phyloP scores from a whole-genome alignment of 1,140 invertebrate genomes.

The Drosophila pseudoobscura region DNA sequence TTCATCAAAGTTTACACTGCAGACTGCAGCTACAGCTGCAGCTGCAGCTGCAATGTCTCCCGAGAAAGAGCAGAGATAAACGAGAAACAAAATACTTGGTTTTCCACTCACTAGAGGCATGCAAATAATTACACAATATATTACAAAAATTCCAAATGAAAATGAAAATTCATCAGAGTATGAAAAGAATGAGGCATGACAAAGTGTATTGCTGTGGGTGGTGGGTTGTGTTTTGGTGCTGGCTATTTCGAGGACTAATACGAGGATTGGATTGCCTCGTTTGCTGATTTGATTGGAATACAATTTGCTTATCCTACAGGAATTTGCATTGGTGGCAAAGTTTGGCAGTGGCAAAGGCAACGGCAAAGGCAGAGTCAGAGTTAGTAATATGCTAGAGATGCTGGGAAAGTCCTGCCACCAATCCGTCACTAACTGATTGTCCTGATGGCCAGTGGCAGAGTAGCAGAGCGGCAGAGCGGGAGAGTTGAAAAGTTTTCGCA shows the following conservation, averaged over 20 bases:
- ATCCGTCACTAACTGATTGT: conserved; percentile 13
- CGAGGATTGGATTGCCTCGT: conserved; percentile 12
- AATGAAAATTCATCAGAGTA: conserved; percentile 15
- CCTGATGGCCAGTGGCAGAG: conserved; percentile 2
- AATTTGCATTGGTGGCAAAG: conserved; percentile 24
- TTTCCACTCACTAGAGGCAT: neutral
- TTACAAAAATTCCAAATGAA: conserved; percentile 35
- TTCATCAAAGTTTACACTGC: conserved; percentile 35
- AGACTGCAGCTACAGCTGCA: neutral
- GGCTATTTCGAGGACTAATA: conserved; percentile 8
- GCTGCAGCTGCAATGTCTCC: neutral
- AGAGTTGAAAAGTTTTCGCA: conserved; percentile 31
- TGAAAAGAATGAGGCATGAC: conserved; percentile 19
- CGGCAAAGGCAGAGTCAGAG: neutral
- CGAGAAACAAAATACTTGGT: too few species aligned
- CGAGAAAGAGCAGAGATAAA: conserved; percentile 4
- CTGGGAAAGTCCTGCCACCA: neutral
- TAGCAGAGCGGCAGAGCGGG: conserved; percentile 4
- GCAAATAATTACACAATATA: conserved; percentile 13
- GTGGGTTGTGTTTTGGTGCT: conserved; percentile 7
- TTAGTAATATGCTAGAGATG: conserved; percentile 16
- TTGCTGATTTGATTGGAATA: conserved; percentile 35
- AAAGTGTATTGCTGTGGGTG: conserved; percentile 6
- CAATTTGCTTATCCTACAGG: conserved; percentile 47
- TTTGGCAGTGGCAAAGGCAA: conserved; percentile 13